A percentile compares a stretch with the other conserved stretches of the same genome.
Conservation (phyloP, 2,797 vertebrate genomes). For the Oreochromis mossambicus region DNA sequence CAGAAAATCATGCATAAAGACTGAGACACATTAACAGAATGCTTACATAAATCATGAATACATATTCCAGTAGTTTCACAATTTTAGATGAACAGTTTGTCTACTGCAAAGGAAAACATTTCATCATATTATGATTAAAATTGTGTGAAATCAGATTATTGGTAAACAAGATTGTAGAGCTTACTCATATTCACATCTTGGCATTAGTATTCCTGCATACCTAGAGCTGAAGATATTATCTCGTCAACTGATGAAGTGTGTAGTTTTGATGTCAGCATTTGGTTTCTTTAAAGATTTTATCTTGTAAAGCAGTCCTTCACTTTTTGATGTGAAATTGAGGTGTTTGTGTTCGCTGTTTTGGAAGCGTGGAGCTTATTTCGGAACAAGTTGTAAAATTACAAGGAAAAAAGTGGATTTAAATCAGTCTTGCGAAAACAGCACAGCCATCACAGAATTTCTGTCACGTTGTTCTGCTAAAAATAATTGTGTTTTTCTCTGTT, state of each 20-base stretch:
- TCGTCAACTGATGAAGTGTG: constrained; percentile 9
- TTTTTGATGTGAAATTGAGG: neutral
- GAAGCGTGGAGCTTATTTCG: neutral
- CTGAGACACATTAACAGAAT: neutral
- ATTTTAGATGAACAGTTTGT: neutral
- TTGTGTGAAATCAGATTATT: constrained; percentile 32
- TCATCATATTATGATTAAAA: constrained; percentile 8
- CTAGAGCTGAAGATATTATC: constrained; percentile 16
- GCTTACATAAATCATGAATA: neutral
- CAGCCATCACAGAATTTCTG: neutral
- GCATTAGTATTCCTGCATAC: constrained; percentile 21
- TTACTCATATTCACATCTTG: neutral
- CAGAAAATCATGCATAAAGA: neutral
- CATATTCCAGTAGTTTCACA: neutral
- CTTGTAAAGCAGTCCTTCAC: constrained; percentile 2
- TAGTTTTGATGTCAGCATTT: constrained; percentile 32
- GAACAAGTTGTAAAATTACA: neutral
- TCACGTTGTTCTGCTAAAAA: neutral
- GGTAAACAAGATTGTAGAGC: constrained; percentile 3
- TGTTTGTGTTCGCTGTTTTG: neutral
- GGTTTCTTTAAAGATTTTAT: constrained; percentile 31
- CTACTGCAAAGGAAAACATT: neutral
- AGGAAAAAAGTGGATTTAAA: neutral
- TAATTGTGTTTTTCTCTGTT: neutral
- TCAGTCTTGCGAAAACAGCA: neutral